phyloP scores from a whole-genome alignment of 2,797 vertebrate genomes.

The Peromyscus aztecus region DNA sequence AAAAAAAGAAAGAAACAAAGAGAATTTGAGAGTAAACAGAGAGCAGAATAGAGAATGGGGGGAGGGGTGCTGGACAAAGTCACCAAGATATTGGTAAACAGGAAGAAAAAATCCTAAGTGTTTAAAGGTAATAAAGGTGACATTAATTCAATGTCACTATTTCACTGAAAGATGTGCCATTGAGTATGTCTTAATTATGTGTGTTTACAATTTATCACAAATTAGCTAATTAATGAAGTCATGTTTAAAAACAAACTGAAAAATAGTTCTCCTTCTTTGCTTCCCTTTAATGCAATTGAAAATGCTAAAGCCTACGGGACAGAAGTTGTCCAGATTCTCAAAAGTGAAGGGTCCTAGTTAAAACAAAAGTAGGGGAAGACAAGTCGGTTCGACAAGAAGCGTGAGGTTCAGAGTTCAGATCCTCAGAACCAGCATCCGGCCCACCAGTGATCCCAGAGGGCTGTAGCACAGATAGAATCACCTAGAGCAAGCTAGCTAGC shows the following conservation, averaged over 20 bases:
- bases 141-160: background rate
- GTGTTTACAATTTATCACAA: background rate
- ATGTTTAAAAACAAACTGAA: background rate
- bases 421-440: background rate
- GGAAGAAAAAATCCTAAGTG: background rate
- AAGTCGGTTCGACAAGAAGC: background rate
- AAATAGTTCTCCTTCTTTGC: background rate
- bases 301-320: background rate
- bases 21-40: background rate
- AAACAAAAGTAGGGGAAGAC: background rate
- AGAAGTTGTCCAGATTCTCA: background rate
- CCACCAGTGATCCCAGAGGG: background rate
- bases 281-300: constrained; percentile 20
- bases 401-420: background rate
- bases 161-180: background rate
- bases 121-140: background rate
- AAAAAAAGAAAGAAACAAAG: too few species aligned
- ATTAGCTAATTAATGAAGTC: background rate
- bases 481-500: background rate
- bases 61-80: background rate
- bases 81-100: background rate
- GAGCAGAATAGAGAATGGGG: too few species aligned
- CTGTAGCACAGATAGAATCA: background rate
- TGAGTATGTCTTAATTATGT: background rate
- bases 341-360: background rate